Percentiles rank a stretch among this genome's conserved stretches.
Evolutionary conservation across 2,888 invertebrate species (phyloP).

Genomic region (Leptinotarsa haldemani): DNA sequence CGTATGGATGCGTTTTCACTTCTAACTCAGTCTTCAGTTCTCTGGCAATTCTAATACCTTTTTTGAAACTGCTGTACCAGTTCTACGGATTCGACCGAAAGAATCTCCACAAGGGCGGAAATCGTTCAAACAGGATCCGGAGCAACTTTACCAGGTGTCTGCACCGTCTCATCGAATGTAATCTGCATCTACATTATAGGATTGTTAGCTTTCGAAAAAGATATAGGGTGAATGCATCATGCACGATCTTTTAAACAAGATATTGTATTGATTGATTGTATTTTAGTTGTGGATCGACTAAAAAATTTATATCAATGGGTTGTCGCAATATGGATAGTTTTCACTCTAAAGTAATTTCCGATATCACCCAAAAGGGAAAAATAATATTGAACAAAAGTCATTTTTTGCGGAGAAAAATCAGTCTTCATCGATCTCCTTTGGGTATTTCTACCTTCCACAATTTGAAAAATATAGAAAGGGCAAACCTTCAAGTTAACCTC

Average conservation of each 20-base stretch:
- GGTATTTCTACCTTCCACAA: no score
- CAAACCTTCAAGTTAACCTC: no score
- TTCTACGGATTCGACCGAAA: conserved; percentile 24
- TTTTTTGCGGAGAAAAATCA: no score
- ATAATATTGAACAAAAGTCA: no score
- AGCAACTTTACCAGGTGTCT: conserved; percentile 33
- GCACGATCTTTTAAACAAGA: not conserved
- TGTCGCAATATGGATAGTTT: no score
- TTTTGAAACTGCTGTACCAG: conserved; percentile 24
- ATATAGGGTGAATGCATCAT: not conserved
- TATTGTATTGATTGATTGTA: no score
- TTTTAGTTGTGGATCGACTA: no score
- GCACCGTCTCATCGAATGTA: conserved; percentile 23
- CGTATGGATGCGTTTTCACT: not conserved
- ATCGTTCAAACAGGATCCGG: conserved; percentile 33
- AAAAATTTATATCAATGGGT: no score
- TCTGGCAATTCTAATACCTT: not conserved
- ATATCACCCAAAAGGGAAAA: no score
- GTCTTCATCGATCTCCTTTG: no score
- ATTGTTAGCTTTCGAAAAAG: not conserved
- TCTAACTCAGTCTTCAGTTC: not conserved
- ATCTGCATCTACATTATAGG: conserved; percentile 22
- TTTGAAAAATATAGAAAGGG: no score
- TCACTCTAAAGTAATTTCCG: no score
- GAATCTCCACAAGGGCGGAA: conserved; percentile 37